Conservation (phyloP, 2,888 invertebrate genomes). For the Amiota communis region DNA sequence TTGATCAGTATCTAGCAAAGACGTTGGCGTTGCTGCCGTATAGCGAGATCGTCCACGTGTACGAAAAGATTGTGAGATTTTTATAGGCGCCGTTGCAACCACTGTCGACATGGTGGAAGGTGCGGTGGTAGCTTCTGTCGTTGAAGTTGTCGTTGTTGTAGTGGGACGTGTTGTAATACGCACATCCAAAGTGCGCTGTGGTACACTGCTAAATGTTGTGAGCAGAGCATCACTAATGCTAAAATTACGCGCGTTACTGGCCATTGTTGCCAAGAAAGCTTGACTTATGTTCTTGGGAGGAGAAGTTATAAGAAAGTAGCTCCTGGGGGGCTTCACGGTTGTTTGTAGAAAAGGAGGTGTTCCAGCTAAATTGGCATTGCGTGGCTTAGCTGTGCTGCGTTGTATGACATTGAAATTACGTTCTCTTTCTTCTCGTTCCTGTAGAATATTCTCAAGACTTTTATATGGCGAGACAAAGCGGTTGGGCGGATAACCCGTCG, state of each 20-base stretch:
- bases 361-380: constrained; percentile 35
- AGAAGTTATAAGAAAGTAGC: constrained; percentile 62
- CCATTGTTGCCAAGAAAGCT: constrained; percentile 58
- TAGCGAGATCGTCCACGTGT: constrained; percentile 70
- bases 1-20: constrained; percentile 63
- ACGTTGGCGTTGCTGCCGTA: constrained; percentile 63
- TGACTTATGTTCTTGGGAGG: constrained; percentile 54
- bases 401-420: constrained; percentile 45
- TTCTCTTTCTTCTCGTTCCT: constrained; percentile 67
- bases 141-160: constrained; percentile 40
- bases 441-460: constrained; percentile 74
- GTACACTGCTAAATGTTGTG: constrained; percentile 55
- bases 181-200: constrained; percentile 40
- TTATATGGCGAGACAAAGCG: constrained; percentile 76
- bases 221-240: constrained; percentile 67
- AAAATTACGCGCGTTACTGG: constrained; percentile 59
- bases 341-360: constrained; percentile 55
- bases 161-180: constrained; percentile 33
- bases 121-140: constrained; percentile 43
- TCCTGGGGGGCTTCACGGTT: constrained; percentile 63
- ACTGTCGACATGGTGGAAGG: constrained; percentile 56
- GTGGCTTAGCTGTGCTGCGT: constrained; percentile 30
- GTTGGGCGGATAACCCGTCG: constrained; percentile 67
- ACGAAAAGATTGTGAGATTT: constrained; percentile 50
- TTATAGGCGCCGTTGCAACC: constrained; percentile 58